Evolutionary conservation across 2,888 invertebrate species (phyloP).

Genomic region (Coronaproctus castanopsis): DNA sequence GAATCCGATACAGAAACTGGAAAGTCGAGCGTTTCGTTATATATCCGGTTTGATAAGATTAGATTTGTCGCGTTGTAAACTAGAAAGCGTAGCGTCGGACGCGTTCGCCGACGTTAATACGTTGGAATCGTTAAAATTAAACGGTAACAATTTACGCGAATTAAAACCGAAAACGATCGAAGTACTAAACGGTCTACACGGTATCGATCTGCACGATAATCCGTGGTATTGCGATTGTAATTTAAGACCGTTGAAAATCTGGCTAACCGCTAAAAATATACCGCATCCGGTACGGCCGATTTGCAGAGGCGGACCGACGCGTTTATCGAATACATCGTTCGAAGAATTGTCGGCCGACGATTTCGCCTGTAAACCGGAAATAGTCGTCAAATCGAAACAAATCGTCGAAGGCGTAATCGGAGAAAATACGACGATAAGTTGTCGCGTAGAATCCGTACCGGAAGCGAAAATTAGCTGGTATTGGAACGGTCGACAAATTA

Average conservation of each 20-base stretch:
- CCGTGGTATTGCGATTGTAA: slow-evolving; percentile 78
- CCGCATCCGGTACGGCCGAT: slow-evolving; percentile 58
- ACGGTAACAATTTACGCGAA: slow-evolving; percentile 60
- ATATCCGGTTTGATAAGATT: slow-evolving; percentile 59
- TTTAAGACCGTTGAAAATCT: slow-evolving; percentile 50
- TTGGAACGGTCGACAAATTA: slow-evolving; percentile 57
- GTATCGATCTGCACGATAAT: slow-evolving; percentile 64
- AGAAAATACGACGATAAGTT: slow-evolving; percentile 65
- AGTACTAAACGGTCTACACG: slow-evolving; percentile 54
- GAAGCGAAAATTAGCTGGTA: slow-evolving; percentile 67
- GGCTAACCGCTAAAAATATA: slow-evolving; percentile 57
- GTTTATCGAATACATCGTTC: slow-evolving; percentile 44
- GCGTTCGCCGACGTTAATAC: slow-evolving; percentile 57
- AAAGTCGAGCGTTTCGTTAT: slow-evolving; percentile 48
- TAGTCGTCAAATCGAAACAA: slow-evolving; percentile 48
- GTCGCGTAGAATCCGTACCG: slow-evolving; percentile 61
- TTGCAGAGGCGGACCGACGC: slow-evolving; percentile 49
- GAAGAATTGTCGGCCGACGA: slow-evolving; percentile 45
- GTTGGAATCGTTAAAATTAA: slow-evolving; percentile 56
- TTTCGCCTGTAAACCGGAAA: slow-evolving; percentile 62
- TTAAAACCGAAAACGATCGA: slow-evolving; percentile 48
- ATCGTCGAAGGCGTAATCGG: slow-evolving; percentile 60
- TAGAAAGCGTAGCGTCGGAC: slow-evolving; percentile 52
- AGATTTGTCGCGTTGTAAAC: slow-evolving; percentile 62
- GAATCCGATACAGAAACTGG: slow-evolving; percentile 64